Evolutionary conservation across 2,888 invertebrate species (phyloP).

Genomic region (Lochmaea capreae): DNA sequence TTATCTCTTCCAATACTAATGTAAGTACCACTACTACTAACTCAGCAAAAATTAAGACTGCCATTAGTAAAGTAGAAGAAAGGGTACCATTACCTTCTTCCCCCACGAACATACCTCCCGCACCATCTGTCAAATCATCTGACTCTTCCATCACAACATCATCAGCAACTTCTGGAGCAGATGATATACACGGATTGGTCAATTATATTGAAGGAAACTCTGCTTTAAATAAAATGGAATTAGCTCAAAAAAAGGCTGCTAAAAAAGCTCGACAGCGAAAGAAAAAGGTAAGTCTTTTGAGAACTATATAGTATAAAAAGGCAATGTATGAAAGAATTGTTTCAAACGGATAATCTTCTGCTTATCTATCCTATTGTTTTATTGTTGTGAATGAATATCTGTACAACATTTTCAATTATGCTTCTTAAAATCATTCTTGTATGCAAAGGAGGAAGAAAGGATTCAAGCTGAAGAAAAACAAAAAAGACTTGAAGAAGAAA

Average conservation of each 20-base stretch:
- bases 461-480: constrained; percentile 54
- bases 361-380: too few species aligned
- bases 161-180: constrained; percentile 30
- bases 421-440: constrained; percentile 11
- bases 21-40: constrained; percentile 32
- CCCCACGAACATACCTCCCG: constrained; percentile 50
- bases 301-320: too few species aligned
- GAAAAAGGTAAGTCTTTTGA: constrained; percentile 71
- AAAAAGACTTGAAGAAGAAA: constrained; percentile 47
- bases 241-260: constrained; percentile 77
- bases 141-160: constrained; percentile 42
- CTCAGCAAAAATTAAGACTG: constrained; percentile 44
- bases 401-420: constrained; percentile 7
- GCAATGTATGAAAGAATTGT: too few species aligned
- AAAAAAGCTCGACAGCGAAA: constrained; percentile 85
- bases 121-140: constrained; percentile 47
- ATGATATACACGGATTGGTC: constrained; percentile 62
- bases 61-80: constrained; percentile 46
- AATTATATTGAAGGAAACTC: constrained; percentile 64
- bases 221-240: constrained; percentile 57
- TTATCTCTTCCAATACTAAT: constrained; percentile 30
- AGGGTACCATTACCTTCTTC: constrained; percentile 51
- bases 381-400: too few species aligned
- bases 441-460: constrained; percentile 57
- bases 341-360: too few species aligned